phyloP scores from a whole-genome alignment of 1,140 invertebrate genomes.

The Cyclargus thomasi region DNA sequence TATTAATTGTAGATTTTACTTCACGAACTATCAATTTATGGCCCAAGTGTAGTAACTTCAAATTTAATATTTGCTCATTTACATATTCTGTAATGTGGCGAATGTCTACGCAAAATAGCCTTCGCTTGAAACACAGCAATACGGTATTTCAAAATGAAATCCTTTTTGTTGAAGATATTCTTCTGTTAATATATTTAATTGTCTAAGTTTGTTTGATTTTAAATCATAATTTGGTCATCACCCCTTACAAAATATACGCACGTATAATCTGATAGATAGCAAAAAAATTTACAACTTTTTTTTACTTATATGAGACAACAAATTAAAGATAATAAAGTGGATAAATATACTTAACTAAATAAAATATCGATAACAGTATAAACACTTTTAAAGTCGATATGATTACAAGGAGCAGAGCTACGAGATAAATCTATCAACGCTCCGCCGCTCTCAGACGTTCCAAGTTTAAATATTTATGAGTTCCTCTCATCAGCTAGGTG shows the following conservation, averaged over 20 bases:
- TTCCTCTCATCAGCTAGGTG: conserved; percentile 47
- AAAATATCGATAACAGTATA: background rate
- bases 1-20: conserved; percentile 45
- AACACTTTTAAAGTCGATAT: background rate
- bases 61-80: background rate
- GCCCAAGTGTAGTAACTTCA: conserved; percentile 14
- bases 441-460: conserved; percentile 25
- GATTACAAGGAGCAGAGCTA: conserved; percentile 1
- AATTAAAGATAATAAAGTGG: background rate
- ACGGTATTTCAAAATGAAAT: no score
- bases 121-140: no score
- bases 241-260: no score
- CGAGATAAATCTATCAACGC: conserved; percentile 53
- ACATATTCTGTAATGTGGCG: background rate
- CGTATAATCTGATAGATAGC: no score
- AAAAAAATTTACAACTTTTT: no score
- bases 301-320: background rate
- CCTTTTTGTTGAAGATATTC: no score
- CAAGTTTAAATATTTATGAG: conserved; percentile 53
- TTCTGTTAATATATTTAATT: no score
- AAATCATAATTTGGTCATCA: no score
- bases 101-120: no score
- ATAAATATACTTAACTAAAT: background rate
- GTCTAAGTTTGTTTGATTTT: no score
- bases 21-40: conserved; percentile 39